These are phyloP conservation scores for Melanotus villosus DNA, from an alignment of 2,888 invertebrate genomes.

Conservation along the genomic window DNA sequence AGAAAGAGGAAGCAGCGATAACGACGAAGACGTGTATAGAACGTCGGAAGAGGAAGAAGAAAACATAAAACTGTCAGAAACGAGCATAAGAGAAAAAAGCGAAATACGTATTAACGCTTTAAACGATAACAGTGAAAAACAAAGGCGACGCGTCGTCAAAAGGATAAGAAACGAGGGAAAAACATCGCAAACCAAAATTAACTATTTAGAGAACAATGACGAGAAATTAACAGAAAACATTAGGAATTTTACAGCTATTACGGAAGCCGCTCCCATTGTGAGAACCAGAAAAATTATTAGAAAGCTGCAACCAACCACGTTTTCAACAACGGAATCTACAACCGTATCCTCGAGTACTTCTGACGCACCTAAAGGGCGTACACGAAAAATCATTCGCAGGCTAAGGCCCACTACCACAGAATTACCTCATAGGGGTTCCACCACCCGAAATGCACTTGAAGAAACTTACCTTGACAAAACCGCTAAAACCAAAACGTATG, in stretches of 20 bases:
- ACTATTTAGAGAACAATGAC: background rate
- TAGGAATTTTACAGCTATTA: slow-evolving; percentile 15
- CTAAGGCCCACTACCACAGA: slow-evolving; percentile 66
- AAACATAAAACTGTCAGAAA: slow-evolving; percentile 67
- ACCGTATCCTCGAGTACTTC: slow-evolving; percentile 36
- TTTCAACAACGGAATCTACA: slow-evolving; percentile 43
- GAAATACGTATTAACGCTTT: slow-evolving; percentile 52
- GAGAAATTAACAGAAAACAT: background rate
- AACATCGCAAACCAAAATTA: slow-evolving; percentile 16
- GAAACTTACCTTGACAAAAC: background rate
- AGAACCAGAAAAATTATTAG: slow-evolving; percentile 64
- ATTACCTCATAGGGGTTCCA: slow-evolving; percentile 20
- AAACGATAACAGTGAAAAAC: slow-evolving; percentile 17
- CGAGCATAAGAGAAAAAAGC: slow-evolving; percentile 66
- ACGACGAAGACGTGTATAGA: slow-evolving; percentile 46
- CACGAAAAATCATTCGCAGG: slow-evolving; percentile 60
- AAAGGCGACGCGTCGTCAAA: slow-evolving; percentile 20
- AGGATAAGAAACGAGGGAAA: slow-evolving; percentile 26
- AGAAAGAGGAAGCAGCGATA: slow-evolving; percentile 16
- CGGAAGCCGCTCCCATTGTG: slow-evolving; percentile 57
- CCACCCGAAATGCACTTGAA: background rate
- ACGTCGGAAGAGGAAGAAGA: slow-evolving; percentile 61
- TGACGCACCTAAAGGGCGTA: slow-evolving; percentile 49
- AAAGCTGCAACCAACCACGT: slow-evolving; percentile 55
- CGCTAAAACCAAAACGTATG: background rate